Evolutionary conservation across 2,797 vertebrate genomes (phyloP), one percentile per base, ranked within the genome.

Genomic region (Peromyscus eremicus): DNA sequence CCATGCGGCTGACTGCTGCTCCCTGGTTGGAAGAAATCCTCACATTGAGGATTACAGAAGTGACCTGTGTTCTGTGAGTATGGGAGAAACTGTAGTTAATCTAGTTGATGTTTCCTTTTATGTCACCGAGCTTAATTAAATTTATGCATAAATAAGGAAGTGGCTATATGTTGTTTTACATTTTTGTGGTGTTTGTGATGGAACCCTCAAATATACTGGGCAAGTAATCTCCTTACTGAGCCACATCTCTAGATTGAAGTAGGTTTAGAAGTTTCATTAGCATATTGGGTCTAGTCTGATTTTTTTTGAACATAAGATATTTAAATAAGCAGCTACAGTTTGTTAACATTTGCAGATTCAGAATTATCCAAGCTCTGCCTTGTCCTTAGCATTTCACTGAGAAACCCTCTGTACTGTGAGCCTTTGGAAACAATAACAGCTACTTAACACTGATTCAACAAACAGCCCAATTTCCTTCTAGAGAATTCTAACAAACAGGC

Each of bases 371-470:
- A 92, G 0, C 6, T 17, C 49, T 91, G 52, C 43, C 85, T 60
- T 86, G 23, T 66, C 43, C 43, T 80, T 43, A 91, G 76, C 25
- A 37, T 60, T 88, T 91, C 77, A 90, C 40, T 84, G 81, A 91
- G 37, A 62, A 87, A 17, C 82, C 76, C 60, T 23, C 85, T 89
- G 27, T 73, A 46, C 83, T 55, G 29, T 40, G 66, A 52, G 68
- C 49, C 29, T 89, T 89, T 92, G 76, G 76, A 95, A 96, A 92
- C 3, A 64, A n/a, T 40, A 93, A 93, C 21, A 19, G 49, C 79
- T 71, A 91, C 12, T 84, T 13, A 90, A 94, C 87, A 93, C 13
- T 70, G 87, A 83, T 37, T 95, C 68, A 93, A 94, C 62, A 79
- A 89, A 84, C 43, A 93, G 91, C n/a, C 77, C 17, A 23, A 80